Base-by-base conservation (phyloP, 2,888 invertebrate species). In the Coleophora deauratella region DNA sequence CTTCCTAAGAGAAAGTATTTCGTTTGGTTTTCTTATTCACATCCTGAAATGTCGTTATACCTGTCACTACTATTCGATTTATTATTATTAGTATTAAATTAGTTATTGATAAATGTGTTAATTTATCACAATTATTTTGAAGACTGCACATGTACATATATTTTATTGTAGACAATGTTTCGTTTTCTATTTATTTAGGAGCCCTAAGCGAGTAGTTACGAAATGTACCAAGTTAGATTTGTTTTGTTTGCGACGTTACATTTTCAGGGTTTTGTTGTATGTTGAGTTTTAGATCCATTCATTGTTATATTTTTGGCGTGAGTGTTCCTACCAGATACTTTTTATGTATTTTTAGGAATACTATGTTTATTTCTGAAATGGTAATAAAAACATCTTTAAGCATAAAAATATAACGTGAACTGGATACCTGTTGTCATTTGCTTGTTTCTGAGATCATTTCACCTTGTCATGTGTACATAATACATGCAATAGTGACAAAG, bases 111-210 rank as follows among this genome's bases (percentile, higher is more conserved):
- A 21, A 35, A 41, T 21, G 21, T 41, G 33, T 62, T 68, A 51
- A 46, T 65, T 64, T 67, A 57, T 55, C 61, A 57, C 51, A 39
- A 62, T 69, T 67, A 49, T 51, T 66, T 73, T 68, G 47, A 75
- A 78, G 77, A 76, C 72, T 76, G 76, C 76, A 74, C 75, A 50
- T 61, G 65, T 70, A 59, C 68, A 73, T 72, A 73, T 69, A 72
- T 69, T 63, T 62, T 74, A 66, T 74, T 64, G 66, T 71, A 68
- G n/a, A 56, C 41, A 44, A 46, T 44, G 39, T 45, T 42, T 34
- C 48, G 55, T 30, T 54, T 51, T 47, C 50, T 55, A 50, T 47
- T 55, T 60, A 55, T 56, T 61, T 58, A 55, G 50, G 46, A 41
- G 45, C 40, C 42, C 41, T 54, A 59, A 58, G 57, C 49, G 52